These are phyloP conservation scores for Acronicta alni DNA, from an alignment of 2,888 invertebrate genomes.

Conservation along the genomic window DNA sequence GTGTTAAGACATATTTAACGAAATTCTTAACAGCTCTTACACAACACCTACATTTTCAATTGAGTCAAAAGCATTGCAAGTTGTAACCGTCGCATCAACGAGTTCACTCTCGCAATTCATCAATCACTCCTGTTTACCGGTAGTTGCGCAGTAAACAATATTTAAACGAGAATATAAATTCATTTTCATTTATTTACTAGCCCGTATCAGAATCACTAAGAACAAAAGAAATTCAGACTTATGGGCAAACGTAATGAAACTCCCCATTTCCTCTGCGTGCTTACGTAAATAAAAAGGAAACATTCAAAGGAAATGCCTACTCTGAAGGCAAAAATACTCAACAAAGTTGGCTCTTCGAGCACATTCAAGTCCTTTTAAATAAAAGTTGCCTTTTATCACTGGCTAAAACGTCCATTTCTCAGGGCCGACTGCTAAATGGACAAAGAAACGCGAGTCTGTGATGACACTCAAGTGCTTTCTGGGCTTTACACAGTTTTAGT, in stretches of 20 bases:
- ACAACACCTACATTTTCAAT: conserved; percentile 24
- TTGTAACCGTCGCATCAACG: conserved; percentile 16
- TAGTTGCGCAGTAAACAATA: conserved; percentile 28
- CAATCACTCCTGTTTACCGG: conserved; percentile 25
- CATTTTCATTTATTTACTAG: conserved; percentile 47
- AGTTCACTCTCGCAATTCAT: conserved; percentile 21
- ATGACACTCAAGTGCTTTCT: conserved; percentile 68
- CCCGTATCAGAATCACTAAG: conserved; percentile 52
- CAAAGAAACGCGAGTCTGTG: conserved; percentile 67
- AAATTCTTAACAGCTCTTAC: background rate
- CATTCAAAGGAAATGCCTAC: conserved; percentile 69
- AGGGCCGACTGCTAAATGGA: conserved; percentile 68
- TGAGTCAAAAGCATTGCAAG: conserved; percentile 12
- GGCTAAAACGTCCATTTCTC: conserved; percentile 74
- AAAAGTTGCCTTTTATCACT: conserved; percentile 81
- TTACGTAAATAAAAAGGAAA: conserved; percentile 73
- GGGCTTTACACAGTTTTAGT: conserved; percentile 61
- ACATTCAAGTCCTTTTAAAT: conserved; percentile 78
- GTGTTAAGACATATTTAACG: background rate
- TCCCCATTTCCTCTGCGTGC: conserved; percentile 73
- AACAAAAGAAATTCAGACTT: conserved; percentile 62
- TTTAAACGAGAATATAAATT: conserved; percentile 21
- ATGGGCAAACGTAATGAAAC: conserved; percentile 66
- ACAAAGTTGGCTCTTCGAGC: conserved; percentile 64
- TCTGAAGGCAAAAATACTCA: conserved; percentile 68